Conservation (phyloP, 2,888 invertebrate genomes). For the Polylopha cassiicola region DNA sequence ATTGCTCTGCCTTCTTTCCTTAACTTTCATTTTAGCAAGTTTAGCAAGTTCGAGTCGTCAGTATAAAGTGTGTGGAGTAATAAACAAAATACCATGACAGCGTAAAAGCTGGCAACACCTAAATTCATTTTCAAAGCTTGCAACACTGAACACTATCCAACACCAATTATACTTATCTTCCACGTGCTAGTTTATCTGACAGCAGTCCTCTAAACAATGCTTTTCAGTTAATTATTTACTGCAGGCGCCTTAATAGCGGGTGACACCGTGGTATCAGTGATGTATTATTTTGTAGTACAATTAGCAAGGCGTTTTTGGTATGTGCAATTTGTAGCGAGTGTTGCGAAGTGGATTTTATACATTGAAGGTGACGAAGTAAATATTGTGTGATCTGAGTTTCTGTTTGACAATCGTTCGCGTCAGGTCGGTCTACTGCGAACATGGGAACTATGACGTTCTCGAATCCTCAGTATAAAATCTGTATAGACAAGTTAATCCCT, state of each 20-base stretch:
- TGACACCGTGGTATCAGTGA: constrained; percentile 51
- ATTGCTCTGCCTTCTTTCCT: too few relatives aligned
- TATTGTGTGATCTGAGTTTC: too few relatives aligned
- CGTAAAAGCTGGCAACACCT: neutral
- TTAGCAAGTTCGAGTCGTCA: too few relatives aligned
- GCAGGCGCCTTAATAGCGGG: constrained; percentile 22
- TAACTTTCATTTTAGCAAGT: too few relatives aligned
- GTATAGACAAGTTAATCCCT: too few relatives aligned
- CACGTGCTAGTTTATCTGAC: constrained; percentile 14
- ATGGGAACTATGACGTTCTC: too few relatives aligned
- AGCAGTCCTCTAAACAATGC: constrained; percentile 14
- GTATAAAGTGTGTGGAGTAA: too few relatives aligned
- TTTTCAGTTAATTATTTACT: constrained; percentile 19
- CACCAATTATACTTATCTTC: constrained; percentile 19
- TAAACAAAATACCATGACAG: too few relatives aligned
- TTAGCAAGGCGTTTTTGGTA: constrained; percentile 45
- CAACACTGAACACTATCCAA: constrained; percentile 11
- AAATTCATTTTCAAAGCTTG: constrained; percentile 1
- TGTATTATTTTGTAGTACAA: constrained; percentile 59
- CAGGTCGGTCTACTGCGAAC: too few relatives aligned
- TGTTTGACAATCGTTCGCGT: too few relatives aligned
- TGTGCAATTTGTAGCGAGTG: constrained; percentile 32
- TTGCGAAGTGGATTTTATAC: constrained; percentile 11
- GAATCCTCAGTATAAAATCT: too few relatives aligned
- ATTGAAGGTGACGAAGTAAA: too few relatives aligned